phyloP scores from a whole-genome alignment of 2,888 invertebrate species.

The Thysanoteuthis rhombus region DNA sequence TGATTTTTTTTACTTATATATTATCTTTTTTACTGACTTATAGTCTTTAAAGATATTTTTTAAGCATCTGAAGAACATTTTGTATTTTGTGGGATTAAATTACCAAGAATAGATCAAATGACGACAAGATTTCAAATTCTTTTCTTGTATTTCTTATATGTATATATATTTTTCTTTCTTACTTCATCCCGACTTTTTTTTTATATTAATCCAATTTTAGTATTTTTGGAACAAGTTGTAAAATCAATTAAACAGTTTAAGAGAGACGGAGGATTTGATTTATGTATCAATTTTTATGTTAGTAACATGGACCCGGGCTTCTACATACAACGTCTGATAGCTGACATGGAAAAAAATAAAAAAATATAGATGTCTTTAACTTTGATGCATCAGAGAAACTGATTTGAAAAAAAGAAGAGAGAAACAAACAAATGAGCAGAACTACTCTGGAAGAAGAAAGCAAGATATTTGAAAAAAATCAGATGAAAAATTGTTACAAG shows the following conservation, averaged over 20 bases:
- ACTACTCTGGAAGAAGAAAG: not conserved
- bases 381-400: not conserved
- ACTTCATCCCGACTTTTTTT: not conserved
- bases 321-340: not conserved
- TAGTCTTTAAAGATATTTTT: not conserved
- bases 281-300: not conserved
- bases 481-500: not conserved
- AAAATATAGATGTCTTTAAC: not conserved
- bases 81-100: not conserved
- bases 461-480: not conserved
- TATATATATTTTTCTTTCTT: not conserved
- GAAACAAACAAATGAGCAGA: not conserved
- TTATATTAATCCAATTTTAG: conserved; percentile 12
- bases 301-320: not conserved
- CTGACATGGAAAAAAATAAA: not conserved
- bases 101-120: not conserved
- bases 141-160: too few relatives aligned
- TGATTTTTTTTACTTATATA: too few relatives aligned
- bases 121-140: conserved; percentile 12
- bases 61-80: not conserved
- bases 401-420: not conserved
- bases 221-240: conserved; percentile 12
- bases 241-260: conserved; percentile 12
- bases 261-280: not conserved
- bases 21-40: not conserved